Base-by-base conservation (phyloP, 1,140 invertebrate genomes). In the Samia ricini region DNA sequence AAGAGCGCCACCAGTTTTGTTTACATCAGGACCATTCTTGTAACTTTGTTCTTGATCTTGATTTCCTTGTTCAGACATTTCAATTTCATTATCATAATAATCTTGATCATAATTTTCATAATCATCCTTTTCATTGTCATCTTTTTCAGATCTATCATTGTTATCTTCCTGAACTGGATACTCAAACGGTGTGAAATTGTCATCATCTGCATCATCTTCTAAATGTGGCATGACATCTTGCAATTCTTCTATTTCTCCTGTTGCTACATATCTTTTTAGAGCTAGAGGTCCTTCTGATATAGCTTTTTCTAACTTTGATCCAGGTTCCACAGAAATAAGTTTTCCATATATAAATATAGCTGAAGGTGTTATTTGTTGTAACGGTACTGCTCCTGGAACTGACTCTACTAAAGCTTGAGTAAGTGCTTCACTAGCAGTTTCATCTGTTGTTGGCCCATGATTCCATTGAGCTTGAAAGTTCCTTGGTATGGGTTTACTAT, bases 391-490 rank as follows among this genome's bases (percentile, higher is more conserved):
- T 57, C 94, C 95, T 49, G 93, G 95, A 22, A 92, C 94, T 72
- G 93, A 94, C 87, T 94, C 95, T 60, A 93, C 94, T 65, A 94
- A 91, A 42, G 83, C 88, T 81, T 94, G 94, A 77, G 93, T 94
- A 26, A 94, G 91, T 62, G 92, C 93, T 72, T 92, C 94, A 72
- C 92, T 93, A 20, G 94, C 80, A 56, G 91, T 85, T 69, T 93
- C 93, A 74, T 95, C 94, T 56, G 90, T 83, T 15, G 83, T 79
- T 36, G 91, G 86, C 18, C 83, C 83, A 78, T 97, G 97, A 76
- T 97, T 97, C 98, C 98, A 99, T 63, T 98, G 97, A 22, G 96
- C 96, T 89, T 98, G 97, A 91, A 99, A 99, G 78, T 98, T 97
- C 71, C 96, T 94, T 3, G 98, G 98, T 83, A 99, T 98, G 15